phyloP scores from a whole-genome alignment of 2,888 invertebrate genomes.

The Heliothis peltigera region DNA sequence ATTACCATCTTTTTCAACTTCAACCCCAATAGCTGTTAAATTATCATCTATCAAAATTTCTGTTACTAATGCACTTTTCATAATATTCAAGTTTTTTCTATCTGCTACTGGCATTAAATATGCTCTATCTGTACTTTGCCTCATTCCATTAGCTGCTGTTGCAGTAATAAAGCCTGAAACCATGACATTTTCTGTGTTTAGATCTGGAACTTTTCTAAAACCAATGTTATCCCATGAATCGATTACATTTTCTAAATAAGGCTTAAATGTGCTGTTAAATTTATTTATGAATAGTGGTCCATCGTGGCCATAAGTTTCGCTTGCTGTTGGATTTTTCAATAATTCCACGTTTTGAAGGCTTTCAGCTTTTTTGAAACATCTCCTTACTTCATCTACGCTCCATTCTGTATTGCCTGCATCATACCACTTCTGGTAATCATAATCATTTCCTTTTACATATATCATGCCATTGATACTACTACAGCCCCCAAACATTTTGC shows the following conservation, averaged over 20 bases:
- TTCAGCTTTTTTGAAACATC: conserved; percentile 87
- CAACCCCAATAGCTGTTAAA: conserved; percentile 44
- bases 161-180: conserved; percentile 84
- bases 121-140: conserved; percentile 90
- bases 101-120: conserved; percentile 74
- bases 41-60: conserved; percentile 45
- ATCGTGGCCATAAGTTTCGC: conserved; percentile 73
- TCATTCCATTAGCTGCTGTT: conserved; percentile 82
- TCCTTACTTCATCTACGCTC: conserved; percentile 83
- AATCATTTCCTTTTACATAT: conserved; percentile 85
- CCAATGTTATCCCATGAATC: conserved; percentile 83
- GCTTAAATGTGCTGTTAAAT: conserved; percentile 78
- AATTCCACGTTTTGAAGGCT: conserved; percentile 71
- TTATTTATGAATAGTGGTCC: conserved; percentile 84
- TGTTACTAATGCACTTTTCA: conserved; percentile 39
- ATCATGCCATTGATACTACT: conserved; percentile 89
- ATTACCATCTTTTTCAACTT: conserved; percentile 33
- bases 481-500: conserved; percentile 90
- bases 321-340: conserved; percentile 59
- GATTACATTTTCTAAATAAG: conserved; percentile 62
- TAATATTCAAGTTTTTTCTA: conserved; percentile 50
- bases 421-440: conserved; percentile 89
- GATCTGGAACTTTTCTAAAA: conserved; percentile 72
- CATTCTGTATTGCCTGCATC: conserved; percentile 88
- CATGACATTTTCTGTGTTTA: conserved; percentile 79